phyloP scores from a whole-genome alignment of 2,113 vertebrate genomes.

The Macroglossus sobrinus region DNA sequence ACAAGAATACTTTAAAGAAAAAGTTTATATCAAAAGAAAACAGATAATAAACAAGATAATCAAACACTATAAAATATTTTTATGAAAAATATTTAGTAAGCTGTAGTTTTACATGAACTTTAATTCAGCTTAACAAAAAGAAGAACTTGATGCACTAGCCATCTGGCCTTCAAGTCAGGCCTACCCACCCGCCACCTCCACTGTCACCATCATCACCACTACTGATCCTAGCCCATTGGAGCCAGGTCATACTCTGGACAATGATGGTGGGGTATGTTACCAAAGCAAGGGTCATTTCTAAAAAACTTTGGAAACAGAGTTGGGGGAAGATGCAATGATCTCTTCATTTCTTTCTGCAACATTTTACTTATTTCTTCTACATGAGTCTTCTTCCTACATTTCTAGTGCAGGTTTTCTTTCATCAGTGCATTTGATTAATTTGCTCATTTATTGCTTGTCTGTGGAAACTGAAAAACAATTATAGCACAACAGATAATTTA shows the following conservation, averaged over 20 bases:
- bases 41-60: neutral
- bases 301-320: too few species aligned
- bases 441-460: neutral
- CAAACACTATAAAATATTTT: neutral
- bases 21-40: neutral
- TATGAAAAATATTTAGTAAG: neutral
- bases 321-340: neutral
- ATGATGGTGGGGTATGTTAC: rapidly evolving
- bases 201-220: neutral
- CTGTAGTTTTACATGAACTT: neutral
- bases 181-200: neutral
- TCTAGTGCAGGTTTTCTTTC: neutral
- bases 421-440: neutral
- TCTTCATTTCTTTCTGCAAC: neutral
- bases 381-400: neutral
- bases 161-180: neutral
- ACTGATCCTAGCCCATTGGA: rapidly evolving
- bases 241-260: neutral
- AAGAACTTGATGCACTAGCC: neutral
- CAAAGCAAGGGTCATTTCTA: neutral
- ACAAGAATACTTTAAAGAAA: neutral
- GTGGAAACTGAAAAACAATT: neutral
- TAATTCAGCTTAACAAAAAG: neutral
- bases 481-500: neutral
- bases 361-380: neutral